Base-by-base conservation (phyloP, 1,140 invertebrate species). In the Trachymyrmex septentrionalis region DNA sequence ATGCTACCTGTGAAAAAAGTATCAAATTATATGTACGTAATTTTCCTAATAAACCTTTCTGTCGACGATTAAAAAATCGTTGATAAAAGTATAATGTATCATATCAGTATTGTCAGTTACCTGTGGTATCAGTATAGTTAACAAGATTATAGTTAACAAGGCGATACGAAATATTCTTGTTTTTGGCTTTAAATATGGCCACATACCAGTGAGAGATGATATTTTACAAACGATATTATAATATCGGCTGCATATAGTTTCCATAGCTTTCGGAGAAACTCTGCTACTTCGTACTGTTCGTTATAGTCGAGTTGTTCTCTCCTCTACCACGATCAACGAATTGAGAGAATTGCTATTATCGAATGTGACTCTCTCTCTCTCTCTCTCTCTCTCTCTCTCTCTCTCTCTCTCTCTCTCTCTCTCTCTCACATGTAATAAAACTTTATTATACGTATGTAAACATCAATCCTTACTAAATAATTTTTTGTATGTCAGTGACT, bases 171-270 rank as follows among this genome's bases (percentile, higher is more conserved):
- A 50, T 16, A 64, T 12, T 64, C 16, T 77, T 14, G 19, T 30
- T n/a, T 19, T 77, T 24, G 57, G 14, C 19, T 77, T 63, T 38
- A 77, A 24, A 44, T 44, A 77, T n/a, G 75, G 73, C 73, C 73
- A 76, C 57, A 76, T 61, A n/a, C 75, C 75, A 9, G 38, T 77
- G 6, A 77, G 16, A 21, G 38, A 61, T n/a, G 57, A 44, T 63
- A 77, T 27, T 44, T 77, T 77, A 27, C 5, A 44, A 27, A 77
- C 57, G 4, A 63, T n/a, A 48, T 27, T 3, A 3, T 77, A 77
- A 77, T 77, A 63, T 50, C 16, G 75, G 14, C 5, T 48, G n/a
- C 0, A 48, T 9, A n/a, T 48, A 38, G 5, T 21, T 44, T 77
- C 24, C 75, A 63, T 77, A 27, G 21, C 44, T 48, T 10, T 34